Evolutionary conservation across 1,140 invertebrate genomes (phyloP).

Genomic region (Dreissena rostriformis): DNA sequence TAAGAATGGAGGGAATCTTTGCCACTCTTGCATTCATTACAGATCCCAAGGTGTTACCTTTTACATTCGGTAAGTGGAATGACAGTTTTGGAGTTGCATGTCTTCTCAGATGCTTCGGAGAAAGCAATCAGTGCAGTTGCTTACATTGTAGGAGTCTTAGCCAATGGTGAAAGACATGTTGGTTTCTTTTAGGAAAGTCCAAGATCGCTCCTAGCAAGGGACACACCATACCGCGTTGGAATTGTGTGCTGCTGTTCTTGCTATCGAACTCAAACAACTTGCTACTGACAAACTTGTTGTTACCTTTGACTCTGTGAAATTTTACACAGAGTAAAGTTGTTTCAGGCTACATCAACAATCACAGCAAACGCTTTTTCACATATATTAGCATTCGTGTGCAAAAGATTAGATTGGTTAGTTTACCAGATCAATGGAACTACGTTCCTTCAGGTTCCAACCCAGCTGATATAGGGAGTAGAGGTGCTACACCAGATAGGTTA

Average conservation of each 20-base stretch:
- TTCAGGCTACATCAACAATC: constrained; percentile 21
- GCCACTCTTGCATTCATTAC: background rate
- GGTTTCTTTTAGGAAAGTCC: constrained; percentile 54
- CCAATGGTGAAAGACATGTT: background rate
- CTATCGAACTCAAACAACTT: constrained; percentile 28
- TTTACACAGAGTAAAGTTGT: constrained; percentile 25
- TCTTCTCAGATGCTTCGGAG: constrained; percentile 55
- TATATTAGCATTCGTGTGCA: too few species aligned
- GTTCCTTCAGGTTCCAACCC: too few species aligned
- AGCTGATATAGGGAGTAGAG: background rate
- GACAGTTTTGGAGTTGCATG: constrained; percentile 18
- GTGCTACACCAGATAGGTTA: background rate
- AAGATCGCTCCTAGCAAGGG: constrained; percentile 52
- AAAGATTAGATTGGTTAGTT: too few species aligned
- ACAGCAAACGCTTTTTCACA: too few species aligned
- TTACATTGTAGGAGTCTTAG: background rate
- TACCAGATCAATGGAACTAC: too few species aligned
- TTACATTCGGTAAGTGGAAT: background rate
- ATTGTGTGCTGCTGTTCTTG: constrained; percentile 50
- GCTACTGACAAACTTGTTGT: constrained; percentile 30
- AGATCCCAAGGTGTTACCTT: constrained; percentile 27
- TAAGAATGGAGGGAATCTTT: background rate
- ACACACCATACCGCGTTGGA: constrained; percentile 56
- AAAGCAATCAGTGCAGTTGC: constrained; percentile 40
- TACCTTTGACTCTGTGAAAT: background rate